phyloP scores from a whole-genome alignment of 2,888 invertebrate genomes.

The Yponomeuta evonymella region DNA sequence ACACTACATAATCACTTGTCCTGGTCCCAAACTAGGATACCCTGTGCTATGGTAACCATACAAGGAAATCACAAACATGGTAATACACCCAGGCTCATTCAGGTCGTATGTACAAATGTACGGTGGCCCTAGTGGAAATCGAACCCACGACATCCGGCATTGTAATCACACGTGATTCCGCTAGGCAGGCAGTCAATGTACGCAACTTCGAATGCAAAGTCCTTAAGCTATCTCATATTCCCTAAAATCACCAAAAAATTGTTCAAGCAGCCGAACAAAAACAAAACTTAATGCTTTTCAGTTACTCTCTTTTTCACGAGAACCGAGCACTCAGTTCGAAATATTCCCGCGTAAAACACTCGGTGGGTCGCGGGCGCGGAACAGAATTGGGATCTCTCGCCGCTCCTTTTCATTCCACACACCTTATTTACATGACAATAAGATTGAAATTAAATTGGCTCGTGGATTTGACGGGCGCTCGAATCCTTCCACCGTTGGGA shows the following conservation, averaged over 20 bases:
- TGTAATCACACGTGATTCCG: no score
- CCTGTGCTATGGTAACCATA: no score
- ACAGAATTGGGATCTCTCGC: neutral
- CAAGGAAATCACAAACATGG: no score
- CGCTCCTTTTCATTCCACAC: constrained; percentile 1
- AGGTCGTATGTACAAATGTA: no score
- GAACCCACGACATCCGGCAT: no score
- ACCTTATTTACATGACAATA: constrained; percentile 9
- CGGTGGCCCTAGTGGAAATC: no score
- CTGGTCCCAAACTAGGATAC: no score
- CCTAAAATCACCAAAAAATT: neutral
- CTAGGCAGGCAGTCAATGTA: no score
- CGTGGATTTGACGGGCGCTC: constrained; percentile 4
- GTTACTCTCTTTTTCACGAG: neutral
- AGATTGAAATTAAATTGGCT: constrained; percentile 7
- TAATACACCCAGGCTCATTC: no score
- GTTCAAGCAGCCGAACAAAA: neutral
- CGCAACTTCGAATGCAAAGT: neutral
- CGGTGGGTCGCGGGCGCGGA: neutral
- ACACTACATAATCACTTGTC: no score
- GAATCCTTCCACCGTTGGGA: neutral
- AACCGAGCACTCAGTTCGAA: neutral
- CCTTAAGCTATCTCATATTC: neutral
- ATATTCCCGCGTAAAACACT: constrained; percentile 1
- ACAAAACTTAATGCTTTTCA: neutral